Base-by-base conservation (phyloP, 2,113 vertebrate genomes). In the Epinephelus fuscoguttatus region DNA sequence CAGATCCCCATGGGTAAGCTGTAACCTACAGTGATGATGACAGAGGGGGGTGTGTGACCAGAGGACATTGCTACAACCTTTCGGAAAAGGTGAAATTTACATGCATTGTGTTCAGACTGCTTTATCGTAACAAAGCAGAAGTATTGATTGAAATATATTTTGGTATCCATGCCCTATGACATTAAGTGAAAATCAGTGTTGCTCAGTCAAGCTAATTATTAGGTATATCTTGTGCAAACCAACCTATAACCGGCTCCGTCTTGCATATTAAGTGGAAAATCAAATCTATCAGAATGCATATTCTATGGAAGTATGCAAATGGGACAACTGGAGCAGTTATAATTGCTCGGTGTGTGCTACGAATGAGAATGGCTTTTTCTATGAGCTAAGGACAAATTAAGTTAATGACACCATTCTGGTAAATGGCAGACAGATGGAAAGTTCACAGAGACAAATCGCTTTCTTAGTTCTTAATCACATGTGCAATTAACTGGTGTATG, bases 381-480 rank as follows among this genome's bases (percentile, higher is more conserved):
- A 87, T 57, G 82, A 89, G 87, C 80, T 84, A 67, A 87, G 73
- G 89, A 84, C 81, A 91, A 92, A 90, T 91, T 91, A 90, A 75
- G 72, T 84, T 93, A 92, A 94, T 92, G 84, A 90, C 69, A 84
- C 56, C 74, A 86, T 88, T 89, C 75, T 57, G 68, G 78, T 86
- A 91, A 94, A 93, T 91, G 91, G 84, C 81, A 92, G 79, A 92
- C 90, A 95, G 92, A 93, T 91, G 86, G 90, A 91, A 90, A 88
- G 73, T 84, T 93, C 93, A 89, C 73, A 47, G 61, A 83, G 91
- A 92, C 84, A 89, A 94, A 94, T 82, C 56, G 70, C 81, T 83
- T 86, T 81, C 86, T 82, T 84, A 74, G 83, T 82, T 87, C 76
- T 93, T 92, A 93, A 93, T 89, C 82, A 91, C 79, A 60, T 72